Base-by-base conservation (phyloP, 1,140 invertebrate genomes). In the Chlorops oryzae region DNA sequence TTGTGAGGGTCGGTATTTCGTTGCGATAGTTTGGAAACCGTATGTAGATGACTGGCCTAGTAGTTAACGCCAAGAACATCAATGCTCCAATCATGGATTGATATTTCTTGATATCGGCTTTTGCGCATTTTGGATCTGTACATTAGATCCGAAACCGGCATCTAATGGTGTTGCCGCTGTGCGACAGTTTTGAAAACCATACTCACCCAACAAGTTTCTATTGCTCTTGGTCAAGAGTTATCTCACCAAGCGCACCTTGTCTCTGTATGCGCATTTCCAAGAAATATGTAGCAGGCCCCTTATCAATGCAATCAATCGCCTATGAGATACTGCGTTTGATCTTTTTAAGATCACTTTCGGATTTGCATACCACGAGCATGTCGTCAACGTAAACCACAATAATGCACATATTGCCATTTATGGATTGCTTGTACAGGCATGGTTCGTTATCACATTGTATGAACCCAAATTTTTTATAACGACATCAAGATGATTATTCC, bases 271-370 rank as follows among this genome's bases (percentile, higher is more conserved):
- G 54, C 27, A 72, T 64, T 32, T 66, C 69, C 17, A 73, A 47
- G 55, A 60, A 73, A 43, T 25, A 52, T 51, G 18, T 57, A 42
- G 17, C 52, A 7, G 22, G 34, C n/a, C 62, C 69, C 45, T 62
- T 49, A 56, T 71, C 60, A 51, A 65, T 71, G 56, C 72, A 63
- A 54, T 70, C 61, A 63, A 73, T 73, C 59, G 66, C 57, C 20
- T 53, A 58, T 35, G 57, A 59, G 52, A 73, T 58, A 32, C 58
- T 10, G 20, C 6, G 12, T 52, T 70, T 70, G 27, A 72, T 37
- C 0, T 62, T 17, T 47, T 10, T 21, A 18, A 70, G 40, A 25
- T 57, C 6, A 27, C 40, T 47, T 46, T 59, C 28, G 59, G 57
- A 55, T 38, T 32, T 51, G 10, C 59, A 51, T 56, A 56, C 51